phyloP scores from a whole-genome alignment of 1,140 invertebrate genomes.

The Drosophila sechellia region DNA sequence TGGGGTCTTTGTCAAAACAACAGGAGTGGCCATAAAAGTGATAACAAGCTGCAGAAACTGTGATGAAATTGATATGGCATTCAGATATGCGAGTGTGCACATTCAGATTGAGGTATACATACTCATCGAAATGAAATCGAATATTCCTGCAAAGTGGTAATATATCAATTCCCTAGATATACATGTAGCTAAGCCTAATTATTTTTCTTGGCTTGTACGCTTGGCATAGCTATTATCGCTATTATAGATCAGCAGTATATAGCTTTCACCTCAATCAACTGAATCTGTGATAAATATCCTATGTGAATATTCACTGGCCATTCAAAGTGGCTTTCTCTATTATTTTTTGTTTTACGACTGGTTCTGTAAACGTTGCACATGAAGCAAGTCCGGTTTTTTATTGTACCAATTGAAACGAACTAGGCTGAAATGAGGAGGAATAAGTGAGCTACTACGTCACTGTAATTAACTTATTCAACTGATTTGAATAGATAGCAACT shows the following conservation, averaged over 20 bases:
- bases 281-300: slow-evolving; percentile 1
- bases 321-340: slow-evolving; percentile 29
- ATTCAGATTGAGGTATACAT: slow-evolving; percentile 2
- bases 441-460: background rate
- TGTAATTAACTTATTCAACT: no score
- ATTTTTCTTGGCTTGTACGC: no score
- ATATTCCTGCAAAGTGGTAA: no score
- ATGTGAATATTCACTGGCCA: slow-evolving; percentile 4
- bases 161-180: no score
- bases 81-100: slow-evolving; percentile 3
- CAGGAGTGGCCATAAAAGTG: slow-evolving; percentile 31
- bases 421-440: background rate
- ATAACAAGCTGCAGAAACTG: slow-evolving; percentile 16
- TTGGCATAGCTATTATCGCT: no score
- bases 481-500: no score
- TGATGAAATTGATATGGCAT: slow-evolving; percentile 30
- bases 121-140: background rate
- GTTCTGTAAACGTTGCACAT: slow-evolving; percentile 3
- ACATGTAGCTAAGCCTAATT: no score
- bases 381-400: slow-evolving; percentile 14
- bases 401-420: background rate
- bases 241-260: background rate
- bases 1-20: slow-evolving; percentile 10
- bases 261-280: slow-evolving; percentile 3
- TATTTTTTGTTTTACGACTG: slow-evolving; percentile 12